Conservation (phyloP, 2,888 invertebrate species). For the Agriotes lineatus region DNA sequence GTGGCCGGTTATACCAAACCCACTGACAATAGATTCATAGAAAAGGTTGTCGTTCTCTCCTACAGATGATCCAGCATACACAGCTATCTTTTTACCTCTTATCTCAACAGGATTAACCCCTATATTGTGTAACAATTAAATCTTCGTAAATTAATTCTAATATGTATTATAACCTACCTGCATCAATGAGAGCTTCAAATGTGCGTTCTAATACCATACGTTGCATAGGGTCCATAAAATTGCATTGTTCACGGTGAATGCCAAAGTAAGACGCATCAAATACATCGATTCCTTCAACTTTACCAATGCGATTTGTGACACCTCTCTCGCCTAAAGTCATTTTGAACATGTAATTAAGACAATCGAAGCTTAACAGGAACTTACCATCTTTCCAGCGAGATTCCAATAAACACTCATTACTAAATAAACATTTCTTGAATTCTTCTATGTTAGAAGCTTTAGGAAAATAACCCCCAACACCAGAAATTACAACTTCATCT, state of each 20-base stretch:
- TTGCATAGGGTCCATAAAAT: conserved; percentile 67
- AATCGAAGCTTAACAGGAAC: background rate
- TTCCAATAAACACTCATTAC: conserved; percentile 58
- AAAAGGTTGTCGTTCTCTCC: conserved; percentile 67
- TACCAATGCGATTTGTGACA: conserved; percentile 61
- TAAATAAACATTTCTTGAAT: conserved; percentile 70
- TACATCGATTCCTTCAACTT: conserved; percentile 57
- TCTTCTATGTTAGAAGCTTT: conserved; percentile 72
- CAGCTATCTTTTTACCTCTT: conserved; percentile 64
- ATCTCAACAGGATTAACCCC: conserved; percentile 65
- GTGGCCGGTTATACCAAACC: conserved; percentile 78
- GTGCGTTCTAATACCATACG: conserved; percentile 64
- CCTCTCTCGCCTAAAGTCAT: conserved; percentile 58
- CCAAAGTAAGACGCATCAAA: conserved; percentile 68
- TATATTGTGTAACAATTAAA: too few species aligned
- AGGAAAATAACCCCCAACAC: conserved; percentile 71
- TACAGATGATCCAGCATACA: conserved; percentile 65
- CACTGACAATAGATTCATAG: conserved; percentile 69
- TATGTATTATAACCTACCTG: conserved; percentile 58
- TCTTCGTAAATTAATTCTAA: background rate
- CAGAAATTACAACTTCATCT: conserved; percentile 66
- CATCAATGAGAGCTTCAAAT: conserved; percentile 67
- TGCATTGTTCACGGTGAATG: conserved; percentile 66
- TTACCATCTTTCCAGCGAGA: conserved; percentile 61
- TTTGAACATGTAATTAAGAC: background rate